Evolutionary conservation across 2,797 vertebrate genomes (phyloP), one percentile per base, ranked within the genome.

Genomic region (Somateria mollissima): DNA sequence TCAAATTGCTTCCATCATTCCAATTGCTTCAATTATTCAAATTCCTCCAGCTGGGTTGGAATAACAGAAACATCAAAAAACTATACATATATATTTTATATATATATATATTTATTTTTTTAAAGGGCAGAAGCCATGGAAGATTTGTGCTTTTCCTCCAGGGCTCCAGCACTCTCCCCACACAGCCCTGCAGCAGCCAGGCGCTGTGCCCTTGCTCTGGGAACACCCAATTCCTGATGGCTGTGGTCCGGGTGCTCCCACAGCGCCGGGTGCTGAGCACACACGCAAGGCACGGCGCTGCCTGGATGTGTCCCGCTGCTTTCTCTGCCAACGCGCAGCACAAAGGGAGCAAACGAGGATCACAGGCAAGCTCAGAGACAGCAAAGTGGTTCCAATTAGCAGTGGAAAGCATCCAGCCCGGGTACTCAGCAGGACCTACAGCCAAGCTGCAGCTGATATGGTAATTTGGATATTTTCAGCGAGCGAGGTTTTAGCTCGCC

Each of bases 271-370:
- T 32, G n/a, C 62, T 39, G 80, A 15, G 61, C 61, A 87, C 11
- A 3, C 62, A 10, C 2, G 15, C 53, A 16, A 19, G 61, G 0
- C 53, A 75, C 64, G 24, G 76, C 3, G 3, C 58, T 76, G 83
- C 32, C 3, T 53, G 79, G 84, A 64, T 15, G 10, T 18, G 3
- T 57, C 84, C 87, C 3, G 1, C 30, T 0, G 1, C 49, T 7
- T 56, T 17, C 66, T 25, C 28, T 58, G 90, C 82, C 94, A 91
- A 67, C 8, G 2, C 25, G 1, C 47, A 45, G 77, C 81, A 90
- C 65, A 34, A n/a, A 83, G 75, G 73, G 34, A 74, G 56, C 0
- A 4, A 58, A 41, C 1, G 5, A 60, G 81, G 60, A 65, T 21
- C 71, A 47, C 61, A 71, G 25, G 18, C 4, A 4, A 73, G 64